Evolutionary conservation across 2,797 vertebrate genomes (phyloP).

Genomic region (Gymnopithys bicolor): DNA sequence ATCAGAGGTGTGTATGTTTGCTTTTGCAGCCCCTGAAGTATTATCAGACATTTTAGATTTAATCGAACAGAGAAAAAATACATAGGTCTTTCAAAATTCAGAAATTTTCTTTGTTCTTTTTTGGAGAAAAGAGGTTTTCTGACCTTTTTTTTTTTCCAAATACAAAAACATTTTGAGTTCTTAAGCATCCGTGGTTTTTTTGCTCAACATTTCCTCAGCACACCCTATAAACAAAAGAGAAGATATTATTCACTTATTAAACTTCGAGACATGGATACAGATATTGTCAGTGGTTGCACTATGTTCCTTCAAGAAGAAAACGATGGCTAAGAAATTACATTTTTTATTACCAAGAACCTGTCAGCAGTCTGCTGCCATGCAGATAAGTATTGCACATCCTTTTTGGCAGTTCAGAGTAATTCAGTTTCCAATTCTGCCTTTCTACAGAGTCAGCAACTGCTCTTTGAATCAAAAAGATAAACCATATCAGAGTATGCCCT

Average conservation of each 20-base stretch:
- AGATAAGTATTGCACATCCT: neutral
- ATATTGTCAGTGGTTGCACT: neutral
- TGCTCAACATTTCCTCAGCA: neutral
- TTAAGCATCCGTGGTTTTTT: neutral
- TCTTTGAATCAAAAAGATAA: neutral
- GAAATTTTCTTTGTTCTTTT: neutral
- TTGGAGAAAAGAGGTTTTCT: neutral
- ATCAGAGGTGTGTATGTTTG: neutral
- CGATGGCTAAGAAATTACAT: neutral
- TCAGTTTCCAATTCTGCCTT: neutral
- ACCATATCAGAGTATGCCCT: neutral
- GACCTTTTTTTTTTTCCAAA: neutral
- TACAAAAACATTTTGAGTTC: neutral
- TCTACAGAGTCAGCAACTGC: neutral
- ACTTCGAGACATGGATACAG: neutral
- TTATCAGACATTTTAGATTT: neutral
- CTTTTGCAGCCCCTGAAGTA: neutral
- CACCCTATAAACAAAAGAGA: neutral
- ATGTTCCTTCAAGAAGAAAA: neutral
- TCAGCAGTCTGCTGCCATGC: neutral
- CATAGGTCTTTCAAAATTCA: neutral
- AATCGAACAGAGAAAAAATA: neutral
- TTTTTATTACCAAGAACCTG: neutral
- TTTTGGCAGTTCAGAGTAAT: neutral
- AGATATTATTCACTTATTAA: neutral